These are phyloP conservation scores for Gonatopus flavifemur DNA, from an alignment of 1,140 invertebrate species.

Conservation along the genomic window DNA sequence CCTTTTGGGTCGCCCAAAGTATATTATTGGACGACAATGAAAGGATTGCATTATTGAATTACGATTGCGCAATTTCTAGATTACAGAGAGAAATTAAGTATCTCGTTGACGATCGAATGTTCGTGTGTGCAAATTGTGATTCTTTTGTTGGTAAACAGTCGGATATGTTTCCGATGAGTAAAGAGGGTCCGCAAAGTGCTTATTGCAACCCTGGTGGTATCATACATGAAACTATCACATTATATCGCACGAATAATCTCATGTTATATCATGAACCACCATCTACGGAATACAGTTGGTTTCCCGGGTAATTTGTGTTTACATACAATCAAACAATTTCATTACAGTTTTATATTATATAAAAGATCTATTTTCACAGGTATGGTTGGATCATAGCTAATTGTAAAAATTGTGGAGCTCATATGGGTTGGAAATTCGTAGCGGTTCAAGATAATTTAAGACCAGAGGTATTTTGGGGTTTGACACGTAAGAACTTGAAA, in stretches of 20 bases:
- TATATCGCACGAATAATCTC: slow-evolving; percentile 66
- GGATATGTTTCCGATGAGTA: slow-evolving; percentile 80
- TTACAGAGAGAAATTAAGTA: slow-evolving; percentile 67
- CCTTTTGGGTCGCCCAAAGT: slow-evolving; percentile 79
- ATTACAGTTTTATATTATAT: neutral
- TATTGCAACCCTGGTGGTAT: slow-evolving; percentile 81
- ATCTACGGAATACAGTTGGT: slow-evolving; percentile 79
- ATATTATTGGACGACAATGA: slow-evolving; percentile 67
- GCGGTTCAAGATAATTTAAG: slow-evolving; percentile 62
- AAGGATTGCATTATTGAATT: slow-evolving; percentile 62
- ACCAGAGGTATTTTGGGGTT: slow-evolving; percentile 73
- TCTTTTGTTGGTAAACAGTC: slow-evolving; percentile 65
- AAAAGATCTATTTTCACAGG: slow-evolving; percentile 49
- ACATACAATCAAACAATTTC: neutral
- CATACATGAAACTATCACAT: slow-evolving; percentile 81
- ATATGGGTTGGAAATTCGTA: slow-evolving; percentile 82
- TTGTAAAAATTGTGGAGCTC: slow-evolving; percentile 67
- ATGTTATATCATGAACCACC: slow-evolving; percentile 58
- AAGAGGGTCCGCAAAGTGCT: slow-evolving; percentile 76
- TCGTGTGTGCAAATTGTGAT: slow-evolving; percentile 69
- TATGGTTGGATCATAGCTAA: slow-evolving; percentile 79
- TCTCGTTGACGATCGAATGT: slow-evolving; percentile 62
- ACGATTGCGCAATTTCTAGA: slow-evolving; percentile 69
- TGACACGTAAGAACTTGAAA: slow-evolving; percentile 56
- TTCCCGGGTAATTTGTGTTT: slow-evolving; percentile 69